Evolutionary conservation across 2,113 vertebrate species (phyloP).

Genomic region (Eptesicus fuscus): DNA sequence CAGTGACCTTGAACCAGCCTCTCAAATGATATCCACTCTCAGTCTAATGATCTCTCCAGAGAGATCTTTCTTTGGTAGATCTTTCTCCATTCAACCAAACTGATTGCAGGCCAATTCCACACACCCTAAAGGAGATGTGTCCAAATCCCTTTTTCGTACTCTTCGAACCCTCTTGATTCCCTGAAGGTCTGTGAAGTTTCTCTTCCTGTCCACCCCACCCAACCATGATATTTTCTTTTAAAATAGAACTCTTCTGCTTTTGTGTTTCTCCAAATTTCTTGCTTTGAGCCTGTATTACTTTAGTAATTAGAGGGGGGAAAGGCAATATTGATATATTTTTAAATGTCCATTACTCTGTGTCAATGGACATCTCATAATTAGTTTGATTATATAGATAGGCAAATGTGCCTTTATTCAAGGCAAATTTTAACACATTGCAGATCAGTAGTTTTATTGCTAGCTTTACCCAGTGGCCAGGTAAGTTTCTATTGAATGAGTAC

Average conservation of each 20-base stretch:
- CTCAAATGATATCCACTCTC: not conserved
- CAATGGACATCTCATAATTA: not conserved
- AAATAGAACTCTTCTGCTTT: constrained; percentile 10
- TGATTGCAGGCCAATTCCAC: not conserved
- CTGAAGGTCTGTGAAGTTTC: not conserved
- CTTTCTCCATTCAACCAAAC: not conserved
- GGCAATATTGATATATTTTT: not conserved
- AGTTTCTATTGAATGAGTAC: too few relatives aligned
- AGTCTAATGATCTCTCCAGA: constrained; percentile 3
- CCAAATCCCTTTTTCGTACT: not conserved
- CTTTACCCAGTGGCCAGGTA: too few relatives aligned
- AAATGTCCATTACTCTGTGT: not conserved
- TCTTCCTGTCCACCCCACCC: not conserved
- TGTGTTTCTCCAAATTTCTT: constrained; percentile 14
- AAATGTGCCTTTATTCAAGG: not conserved
- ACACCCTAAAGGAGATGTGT: not conserved
- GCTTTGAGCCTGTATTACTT: not conserved
- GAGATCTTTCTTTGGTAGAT: not conserved
- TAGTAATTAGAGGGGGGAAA: not conserved
- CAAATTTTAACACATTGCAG: not conserved
- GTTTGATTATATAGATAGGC: not conserved
- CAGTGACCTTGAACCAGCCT: not conserved
- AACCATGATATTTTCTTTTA: not conserved
- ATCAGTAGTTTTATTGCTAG: too few relatives aligned
- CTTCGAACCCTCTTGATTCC: not conserved